phyloP scores from a whole-genome alignment of 2,888 invertebrate species.

The Melieria omissa region DNA sequence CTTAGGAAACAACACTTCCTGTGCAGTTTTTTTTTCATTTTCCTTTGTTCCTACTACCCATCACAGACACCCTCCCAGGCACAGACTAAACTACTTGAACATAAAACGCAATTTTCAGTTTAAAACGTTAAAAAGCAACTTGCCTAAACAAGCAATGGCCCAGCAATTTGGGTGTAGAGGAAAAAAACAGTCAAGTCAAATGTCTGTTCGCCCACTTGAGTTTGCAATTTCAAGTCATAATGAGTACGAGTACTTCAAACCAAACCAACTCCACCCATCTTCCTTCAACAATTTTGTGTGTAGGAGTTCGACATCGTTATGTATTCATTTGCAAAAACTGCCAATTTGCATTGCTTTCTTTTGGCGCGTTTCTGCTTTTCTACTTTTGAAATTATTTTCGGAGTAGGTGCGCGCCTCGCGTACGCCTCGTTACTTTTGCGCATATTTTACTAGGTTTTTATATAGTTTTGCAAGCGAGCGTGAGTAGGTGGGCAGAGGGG shows the following conservation, averaged over 20 bases:
- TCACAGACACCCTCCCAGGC: too few relatives aligned
- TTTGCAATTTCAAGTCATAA: slow-evolving; percentile 3
- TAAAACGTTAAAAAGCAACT: too few relatives aligned
- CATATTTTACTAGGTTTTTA: background rate
- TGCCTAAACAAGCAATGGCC: too few relatives aligned
- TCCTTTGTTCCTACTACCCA: too few relatives aligned
- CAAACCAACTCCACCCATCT: too few relatives aligned
- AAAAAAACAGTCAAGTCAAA: background rate
- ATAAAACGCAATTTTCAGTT: too few relatives aligned
- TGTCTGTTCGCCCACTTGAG: slow-evolving; percentile 4
- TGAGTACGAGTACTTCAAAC: background rate
- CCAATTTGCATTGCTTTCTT: slow-evolving; percentile 40
- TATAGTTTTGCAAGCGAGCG: too few relatives aligned
- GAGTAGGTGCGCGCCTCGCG: slow-evolving; percentile 3
- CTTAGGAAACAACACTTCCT: too few relatives aligned
- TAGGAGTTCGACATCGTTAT: background rate
- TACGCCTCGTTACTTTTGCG: slow-evolving; percentile 14
- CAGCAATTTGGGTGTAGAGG: too few relatives aligned
- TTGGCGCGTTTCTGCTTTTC: background rate
- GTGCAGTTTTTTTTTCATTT: too few relatives aligned
- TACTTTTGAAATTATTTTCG: slow-evolving; percentile 11
- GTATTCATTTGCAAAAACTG: slow-evolving; percentile 23
- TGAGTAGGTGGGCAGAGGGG: too few relatives aligned
- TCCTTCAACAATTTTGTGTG: background rate
- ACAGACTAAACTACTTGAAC: too few relatives aligned